Conservation (phyloP, 2,113 vertebrate species). For the Xiphorhynchus elegans region DNA sequence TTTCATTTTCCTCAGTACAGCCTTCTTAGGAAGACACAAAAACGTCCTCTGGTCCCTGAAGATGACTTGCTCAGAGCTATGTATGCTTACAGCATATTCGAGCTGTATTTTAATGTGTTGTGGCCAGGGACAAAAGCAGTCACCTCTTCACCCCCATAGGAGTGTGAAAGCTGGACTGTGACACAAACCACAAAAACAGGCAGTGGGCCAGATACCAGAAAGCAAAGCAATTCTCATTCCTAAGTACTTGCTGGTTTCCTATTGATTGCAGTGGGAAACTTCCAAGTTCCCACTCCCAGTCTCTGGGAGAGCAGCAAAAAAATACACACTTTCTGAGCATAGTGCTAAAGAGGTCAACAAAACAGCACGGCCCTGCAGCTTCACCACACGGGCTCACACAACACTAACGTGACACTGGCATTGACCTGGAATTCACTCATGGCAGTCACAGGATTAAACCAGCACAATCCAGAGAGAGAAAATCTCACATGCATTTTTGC, state of each 20-base stretch:
- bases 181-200: constrained; percentile 3
- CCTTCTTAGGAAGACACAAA: not conserved
- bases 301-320: not conserved
- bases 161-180: not conserved
- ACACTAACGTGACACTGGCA: not conserved
- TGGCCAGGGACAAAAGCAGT: not conserved
- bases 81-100: not conserved
- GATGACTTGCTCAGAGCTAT: not conserved
- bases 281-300: constrained; percentile 24
- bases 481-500: not conserved
- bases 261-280: constrained; percentile 41
- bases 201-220: not conserved
- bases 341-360: not conserved
- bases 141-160: not conserved
- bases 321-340: not conserved
- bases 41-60: not conserved
- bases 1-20: not conserved
- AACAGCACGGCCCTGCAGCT: not conserved
- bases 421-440: not conserved
- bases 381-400: not conserved
- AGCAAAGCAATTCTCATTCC: constrained; percentile 38
- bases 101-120: not conserved
- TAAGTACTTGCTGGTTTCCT: constrained; percentile 26
- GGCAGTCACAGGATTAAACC: not conserved
- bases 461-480: not conserved